Base-by-base conservation (phyloP, 2,888 invertebrate genomes). In the Allophyes oxyacanthae region DNA sequence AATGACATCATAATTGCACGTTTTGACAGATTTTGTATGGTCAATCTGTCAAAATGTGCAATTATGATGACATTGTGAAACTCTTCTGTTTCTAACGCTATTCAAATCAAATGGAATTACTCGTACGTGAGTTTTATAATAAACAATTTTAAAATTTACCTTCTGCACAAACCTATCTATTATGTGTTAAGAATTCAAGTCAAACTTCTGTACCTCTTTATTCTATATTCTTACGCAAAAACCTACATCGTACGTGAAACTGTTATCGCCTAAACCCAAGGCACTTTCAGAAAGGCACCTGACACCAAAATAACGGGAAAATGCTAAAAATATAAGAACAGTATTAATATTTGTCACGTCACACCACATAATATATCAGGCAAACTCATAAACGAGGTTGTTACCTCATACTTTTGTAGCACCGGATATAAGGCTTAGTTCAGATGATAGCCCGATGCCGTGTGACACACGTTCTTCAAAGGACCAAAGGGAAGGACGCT, bases 201-300 rank as follows among this genome's bases (percentile, higher is more conserved):
- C 28, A 7, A 44, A 33, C 26, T 30, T 45, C 0, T 15, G 5
- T 20, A 1, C 7, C 15, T 14, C 5, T 30, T 3, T 28, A 30
- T 26, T 25, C 30, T 26, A 14, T 15, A 6, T 20, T 45, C 0
- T 37, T 15, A 46, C 2, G 2, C 6, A 40, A 44, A n/a, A 43
- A 33, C 10, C 7, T 10, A 25, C 15, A 20, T 37, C 11, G 28
- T 25, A 30, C 26, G 1, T 28, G 9, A 46, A 44, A 44, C 32
- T 50, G 42, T 33, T 53, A 58, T 44, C 36, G 25, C n/a, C 4
- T 11, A 8, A 34, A 9, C 15, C 9, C 41, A 5, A 48, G 14
- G n/a, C 15, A 20, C 50, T 46, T 46, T 10, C 11, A 14, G n/a
- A 32, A 64, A 43, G 46, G 30, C 60, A 64, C 54, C 60, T 60